Evolutionary conservation across 2,113 vertebrate genomes (phyloP).

Genomic region (Pseudorhombus dupliciocellatus): DNA sequence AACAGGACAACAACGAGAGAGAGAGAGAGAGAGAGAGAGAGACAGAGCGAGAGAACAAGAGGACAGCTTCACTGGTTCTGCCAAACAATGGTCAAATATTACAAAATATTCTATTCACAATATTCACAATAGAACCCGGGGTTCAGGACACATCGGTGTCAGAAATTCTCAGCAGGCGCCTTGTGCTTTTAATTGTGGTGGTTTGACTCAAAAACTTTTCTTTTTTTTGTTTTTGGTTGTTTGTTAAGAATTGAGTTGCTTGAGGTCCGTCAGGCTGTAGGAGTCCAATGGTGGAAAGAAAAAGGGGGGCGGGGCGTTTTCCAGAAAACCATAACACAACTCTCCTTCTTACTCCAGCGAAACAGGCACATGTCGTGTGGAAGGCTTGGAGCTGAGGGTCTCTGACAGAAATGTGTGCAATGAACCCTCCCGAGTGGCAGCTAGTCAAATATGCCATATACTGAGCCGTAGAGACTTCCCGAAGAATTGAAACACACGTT

Average conservation of each 20-base stretch:
- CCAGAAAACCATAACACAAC: slow-evolving; percentile 34
- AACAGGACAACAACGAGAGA: slow-evolving; percentile 75
- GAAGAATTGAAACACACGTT: slow-evolving; percentile 58
- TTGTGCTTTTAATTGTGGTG: slow-evolving; percentile 79
- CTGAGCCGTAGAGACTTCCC: slow-evolving; percentile 69
- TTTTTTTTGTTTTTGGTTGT: slow-evolving; percentile 29
- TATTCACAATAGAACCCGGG: slow-evolving; percentile 81
- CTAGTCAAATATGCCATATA: slow-evolving; percentile 71
- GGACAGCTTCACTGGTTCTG: slow-evolving; percentile 82
- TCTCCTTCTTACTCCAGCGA: slow-evolving; percentile 46
- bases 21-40: slow-evolving; percentile 46
- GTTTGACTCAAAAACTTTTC: slow-evolving; percentile 44
- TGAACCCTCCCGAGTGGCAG: slow-evolving; percentile 69
- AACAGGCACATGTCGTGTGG: slow-evolving; percentile 79
- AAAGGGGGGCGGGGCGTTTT: slow-evolving; percentile 5
- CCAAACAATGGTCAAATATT: slow-evolving; percentile 85
- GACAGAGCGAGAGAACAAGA: slow-evolving; percentile 46
- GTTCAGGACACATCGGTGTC: slow-evolving; percentile 74
- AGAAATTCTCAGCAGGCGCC: slow-evolving; percentile 76
- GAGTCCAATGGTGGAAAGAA: slow-evolving; percentile 29
- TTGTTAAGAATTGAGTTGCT: slow-evolving; percentile 39
- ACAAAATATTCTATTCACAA: slow-evolving; percentile 87
- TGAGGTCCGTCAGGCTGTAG: slow-evolving; percentile 54
- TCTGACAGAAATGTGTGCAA: slow-evolving; percentile 67
- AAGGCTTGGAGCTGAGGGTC: slow-evolving; percentile 78